These are phyloP conservation scores for Puma concolor DNA, from an alignment of 2,113 vertebrate genomes.

Conservation along the genomic window DNA sequence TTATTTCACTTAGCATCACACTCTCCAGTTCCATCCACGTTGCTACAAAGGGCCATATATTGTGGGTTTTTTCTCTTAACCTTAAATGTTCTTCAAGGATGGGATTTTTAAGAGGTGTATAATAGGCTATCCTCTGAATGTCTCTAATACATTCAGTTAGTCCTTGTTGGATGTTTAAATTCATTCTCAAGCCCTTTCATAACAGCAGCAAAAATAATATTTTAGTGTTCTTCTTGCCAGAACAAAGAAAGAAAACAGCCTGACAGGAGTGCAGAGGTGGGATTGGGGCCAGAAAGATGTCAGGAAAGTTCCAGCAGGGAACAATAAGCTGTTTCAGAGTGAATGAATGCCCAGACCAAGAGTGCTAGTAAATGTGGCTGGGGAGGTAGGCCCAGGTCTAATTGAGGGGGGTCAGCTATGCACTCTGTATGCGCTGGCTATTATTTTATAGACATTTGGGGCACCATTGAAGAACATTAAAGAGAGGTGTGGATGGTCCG, in stretches of 20 bases:
- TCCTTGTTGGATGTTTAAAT: not conserved
- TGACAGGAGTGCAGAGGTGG: not conserved
- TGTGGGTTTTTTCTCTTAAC: not conserved
- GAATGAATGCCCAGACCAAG: not conserved
- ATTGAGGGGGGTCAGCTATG: not conserved
- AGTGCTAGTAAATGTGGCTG: not conserved
- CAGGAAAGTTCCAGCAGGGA: not conserved
- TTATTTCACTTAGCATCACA: too few species aligned
- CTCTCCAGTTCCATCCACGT: too few species aligned
- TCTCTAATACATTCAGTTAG: not conserved
- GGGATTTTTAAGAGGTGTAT: not conserved
- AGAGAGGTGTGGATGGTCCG: not conserved
- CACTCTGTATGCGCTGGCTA: not conserved
- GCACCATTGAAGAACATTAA: not conserved
- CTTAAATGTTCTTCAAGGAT: not conserved
- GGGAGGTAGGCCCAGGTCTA: not conserved
- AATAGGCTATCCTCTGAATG: not conserved
- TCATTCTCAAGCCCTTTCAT: conserved; percentile 37
- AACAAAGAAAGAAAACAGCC: not conserved
- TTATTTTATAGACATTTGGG: not conserved
- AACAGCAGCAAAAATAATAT: not conserved
- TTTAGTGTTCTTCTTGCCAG: not conserved
- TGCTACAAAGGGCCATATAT: too few species aligned
- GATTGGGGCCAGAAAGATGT: not conserved
- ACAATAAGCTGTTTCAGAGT: not conserved